Percentiles rank a stretch among this genome's conserved stretches.
Conservation (phyloP, 2,888 invertebrate genomes). For the Hipparchia semele region DNA sequence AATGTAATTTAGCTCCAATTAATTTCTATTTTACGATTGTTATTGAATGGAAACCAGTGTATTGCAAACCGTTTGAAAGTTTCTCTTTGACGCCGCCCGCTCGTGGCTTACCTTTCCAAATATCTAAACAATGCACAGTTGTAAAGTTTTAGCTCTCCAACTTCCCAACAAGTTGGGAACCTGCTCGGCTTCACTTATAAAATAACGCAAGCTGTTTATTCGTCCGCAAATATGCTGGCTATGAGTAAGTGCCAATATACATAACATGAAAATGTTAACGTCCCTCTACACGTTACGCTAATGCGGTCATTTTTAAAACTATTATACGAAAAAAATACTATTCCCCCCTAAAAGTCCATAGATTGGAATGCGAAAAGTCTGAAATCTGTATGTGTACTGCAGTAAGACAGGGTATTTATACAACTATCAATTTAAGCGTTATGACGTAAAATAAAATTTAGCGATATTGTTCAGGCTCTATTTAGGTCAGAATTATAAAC, state of each 20-base stretch:
- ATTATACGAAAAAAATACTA: too few relatives aligned
- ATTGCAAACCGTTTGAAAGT: conserved; percentile 65
- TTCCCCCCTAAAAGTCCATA: too few relatives aligned
- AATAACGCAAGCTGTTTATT: conserved; percentile 35
- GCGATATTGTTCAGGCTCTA: too few relatives aligned
- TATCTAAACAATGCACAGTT: conserved; percentile 60
- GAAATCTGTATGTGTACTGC: too few relatives aligned
- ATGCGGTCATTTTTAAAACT: too few relatives aligned
- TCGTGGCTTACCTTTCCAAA: conserved; percentile 50
- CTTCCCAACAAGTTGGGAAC: conserved; percentile 49
- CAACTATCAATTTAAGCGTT: too few relatives aligned
- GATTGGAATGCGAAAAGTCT: too few relatives aligned
- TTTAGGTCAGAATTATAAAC: too few relatives aligned
- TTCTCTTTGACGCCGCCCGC: conserved; percentile 61
- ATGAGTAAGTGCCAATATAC: not conserved
- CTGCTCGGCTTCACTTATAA: conserved; percentile 51
- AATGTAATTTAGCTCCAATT: conserved; percentile 39
- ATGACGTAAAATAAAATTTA: too few relatives aligned
- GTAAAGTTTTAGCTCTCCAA: conserved; percentile 54
- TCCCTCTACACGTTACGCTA: too few relatives aligned
- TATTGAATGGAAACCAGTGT: conserved; percentile 59
- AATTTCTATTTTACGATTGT: conserved; percentile 49
- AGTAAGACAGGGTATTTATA: too few relatives aligned
- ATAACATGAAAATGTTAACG: too few relatives aligned
- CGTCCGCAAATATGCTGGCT: conserved; percentile 22